phyloP scores from a whole-genome alignment of 2,113 vertebrate genomes.

The Neogale vison region DNA sequence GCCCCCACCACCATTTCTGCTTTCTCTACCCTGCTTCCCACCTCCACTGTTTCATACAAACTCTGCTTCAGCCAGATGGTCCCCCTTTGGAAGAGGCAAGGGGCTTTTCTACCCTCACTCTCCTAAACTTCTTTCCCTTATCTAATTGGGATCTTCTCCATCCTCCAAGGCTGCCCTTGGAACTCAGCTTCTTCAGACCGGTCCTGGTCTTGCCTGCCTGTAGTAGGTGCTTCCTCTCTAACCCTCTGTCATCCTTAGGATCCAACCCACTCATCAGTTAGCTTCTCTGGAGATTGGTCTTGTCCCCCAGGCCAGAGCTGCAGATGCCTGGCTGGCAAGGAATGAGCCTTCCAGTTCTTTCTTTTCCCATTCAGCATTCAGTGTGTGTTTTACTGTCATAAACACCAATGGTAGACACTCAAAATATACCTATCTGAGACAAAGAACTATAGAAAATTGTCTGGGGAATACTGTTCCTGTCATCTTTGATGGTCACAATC shows the following conservation, averaged over 20 bases:
- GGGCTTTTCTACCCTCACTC: neutral
- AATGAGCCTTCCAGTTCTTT: neutral
- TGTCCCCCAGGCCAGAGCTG: neutral
- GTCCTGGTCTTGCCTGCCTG: neutral
- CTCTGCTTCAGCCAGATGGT: neutral
- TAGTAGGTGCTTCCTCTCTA: neutral
- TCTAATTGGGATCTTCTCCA: neutral
- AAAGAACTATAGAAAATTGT: conserved; percentile 69
- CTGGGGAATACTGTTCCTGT: conserved; percentile 76
- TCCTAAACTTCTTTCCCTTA: neutral
- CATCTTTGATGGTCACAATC: conserved; percentile 55
- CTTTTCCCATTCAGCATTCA: neutral
- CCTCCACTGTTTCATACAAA: neutral
- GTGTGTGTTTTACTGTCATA: neutral
- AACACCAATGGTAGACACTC: neutral
- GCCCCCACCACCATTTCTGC: neutral
- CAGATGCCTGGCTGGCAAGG: neutral
- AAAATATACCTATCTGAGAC: neutral
- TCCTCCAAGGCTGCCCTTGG: neutral
- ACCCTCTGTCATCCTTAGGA: neutral
- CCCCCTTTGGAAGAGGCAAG: neutral
- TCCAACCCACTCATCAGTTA: neutral
- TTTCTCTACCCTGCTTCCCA: neutral
- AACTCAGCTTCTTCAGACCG: neutral
- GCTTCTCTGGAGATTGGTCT: neutral